phyloP scores from a whole-genome alignment of 2,113 vertebrate genomes.

The Pachyramphus minor region DNA sequence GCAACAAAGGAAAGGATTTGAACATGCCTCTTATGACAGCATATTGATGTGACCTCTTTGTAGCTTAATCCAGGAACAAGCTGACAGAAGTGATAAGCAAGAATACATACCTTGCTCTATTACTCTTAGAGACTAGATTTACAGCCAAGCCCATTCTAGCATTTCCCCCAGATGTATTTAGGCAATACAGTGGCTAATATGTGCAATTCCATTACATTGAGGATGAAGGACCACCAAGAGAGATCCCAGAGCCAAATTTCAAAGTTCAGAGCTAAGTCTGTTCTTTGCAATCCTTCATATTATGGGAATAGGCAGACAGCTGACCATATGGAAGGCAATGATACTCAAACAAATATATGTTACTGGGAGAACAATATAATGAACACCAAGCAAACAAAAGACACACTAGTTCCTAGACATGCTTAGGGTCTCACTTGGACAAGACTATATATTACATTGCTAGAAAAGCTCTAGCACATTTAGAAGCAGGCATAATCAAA shows the following conservation, averaged over 20 bases:
- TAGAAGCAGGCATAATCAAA: neutral
- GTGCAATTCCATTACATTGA: neutral
- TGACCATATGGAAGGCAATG: neutral
- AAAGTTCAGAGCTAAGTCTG: neutral
- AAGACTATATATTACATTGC: neutral
- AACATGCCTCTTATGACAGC: neutral
- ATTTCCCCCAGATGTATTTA: neutral
- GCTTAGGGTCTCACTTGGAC: neutral
- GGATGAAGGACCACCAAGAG: neutral
- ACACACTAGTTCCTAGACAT: neutral
- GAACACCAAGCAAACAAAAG: neutral
- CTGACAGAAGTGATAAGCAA: neutral
- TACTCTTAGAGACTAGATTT: neutral
- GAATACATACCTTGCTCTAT: neutral
- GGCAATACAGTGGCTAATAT: neutral
- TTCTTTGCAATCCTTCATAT: neutral
- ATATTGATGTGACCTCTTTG: accelerated
- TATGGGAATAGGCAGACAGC: neutral
- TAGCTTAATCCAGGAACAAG: neutral
- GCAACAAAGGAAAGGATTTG: neutral
- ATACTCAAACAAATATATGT: neutral
- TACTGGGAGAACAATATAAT: neutral
- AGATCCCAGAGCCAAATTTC: neutral
- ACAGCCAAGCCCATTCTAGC: neutral
- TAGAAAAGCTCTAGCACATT: neutral